These are phyloP conservation scores for Ernsta delagoae DNA, from an alignment of 2,888 invertebrate genomes.

Conservation along the genomic window DNA sequence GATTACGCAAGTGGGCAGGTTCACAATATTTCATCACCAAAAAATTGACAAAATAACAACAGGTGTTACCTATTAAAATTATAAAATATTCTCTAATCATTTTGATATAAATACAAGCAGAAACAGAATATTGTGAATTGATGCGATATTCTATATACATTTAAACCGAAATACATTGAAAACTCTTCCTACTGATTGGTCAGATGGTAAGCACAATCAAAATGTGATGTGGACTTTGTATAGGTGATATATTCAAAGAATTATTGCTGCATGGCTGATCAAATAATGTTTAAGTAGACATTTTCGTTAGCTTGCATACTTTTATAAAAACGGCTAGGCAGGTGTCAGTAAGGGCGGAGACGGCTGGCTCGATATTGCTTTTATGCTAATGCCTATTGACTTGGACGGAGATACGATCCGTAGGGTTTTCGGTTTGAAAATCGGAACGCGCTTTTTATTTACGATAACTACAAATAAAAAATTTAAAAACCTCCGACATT, in stretches of 20 bases:
- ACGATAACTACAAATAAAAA: no score
- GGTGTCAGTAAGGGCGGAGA: conserved; percentile 47
- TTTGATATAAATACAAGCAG: no score
- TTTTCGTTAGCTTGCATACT: neutral
- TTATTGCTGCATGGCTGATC: neutral
- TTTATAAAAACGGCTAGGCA: conserved; percentile 5
- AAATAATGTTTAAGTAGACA: neutral
- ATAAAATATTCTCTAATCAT: no score
- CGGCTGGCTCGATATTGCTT: conserved; percentile 67
- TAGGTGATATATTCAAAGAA: neutral
- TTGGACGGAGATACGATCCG: conserved; percentile 43
- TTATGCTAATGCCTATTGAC: conserved; percentile 78
- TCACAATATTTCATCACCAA: no score
- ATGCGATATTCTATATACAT: no score
- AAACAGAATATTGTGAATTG: no score
- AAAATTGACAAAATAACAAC: no score
- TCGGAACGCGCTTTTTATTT: neutral
- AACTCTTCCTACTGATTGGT: no score
- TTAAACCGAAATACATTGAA: no score
- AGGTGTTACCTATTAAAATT: no score
- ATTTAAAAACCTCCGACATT: no score
- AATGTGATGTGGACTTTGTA: neutral
- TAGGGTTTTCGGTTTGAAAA: conserved; percentile 1
- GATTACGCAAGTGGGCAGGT: no score
- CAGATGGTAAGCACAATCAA: neutral